Percentiles rank a stretch among this genome's conserved stretches.
Evolutionary conservation across 2,888 invertebrate species (phyloP).

Genomic region (Hyles lineata): DNA sequence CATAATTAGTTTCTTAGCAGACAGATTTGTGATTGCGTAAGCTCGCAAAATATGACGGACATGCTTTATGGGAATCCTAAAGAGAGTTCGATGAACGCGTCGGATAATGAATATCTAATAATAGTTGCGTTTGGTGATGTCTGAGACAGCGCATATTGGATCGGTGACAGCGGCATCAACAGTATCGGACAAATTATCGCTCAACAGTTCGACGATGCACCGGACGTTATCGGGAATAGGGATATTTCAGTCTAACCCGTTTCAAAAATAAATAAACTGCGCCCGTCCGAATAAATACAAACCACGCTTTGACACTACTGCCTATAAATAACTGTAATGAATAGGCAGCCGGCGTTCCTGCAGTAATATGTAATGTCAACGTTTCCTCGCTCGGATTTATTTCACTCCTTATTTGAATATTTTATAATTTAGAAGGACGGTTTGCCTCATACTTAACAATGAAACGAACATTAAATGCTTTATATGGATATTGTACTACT

Average conservation of each 20-base stretch:
- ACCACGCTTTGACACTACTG: slow-evolving; percentile 78
- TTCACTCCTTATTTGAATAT: slow-evolving; percentile 77
- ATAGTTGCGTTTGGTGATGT: slow-evolving; percentile 72
- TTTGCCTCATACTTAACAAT: slow-evolving; percentile 56
- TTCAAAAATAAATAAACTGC: slow-evolving; percentile 80
- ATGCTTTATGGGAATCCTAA: slow-evolving; percentile 39
- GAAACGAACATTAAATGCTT: slow-evolving; percentile 46
- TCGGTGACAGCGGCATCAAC: slow-evolving; percentile 67
- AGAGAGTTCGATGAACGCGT: slow-evolving; percentile 67
- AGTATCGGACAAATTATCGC: slow-evolving; percentile 65
- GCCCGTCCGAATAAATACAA: slow-evolving; percentile 79
- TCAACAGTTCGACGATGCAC: slow-evolving; percentile 66
- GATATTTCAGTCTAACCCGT: slow-evolving; percentile 76
- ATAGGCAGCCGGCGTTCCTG: slow-evolving; percentile 77
- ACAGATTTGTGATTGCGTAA: not conserved
- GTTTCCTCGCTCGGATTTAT: slow-evolving; percentile 77
- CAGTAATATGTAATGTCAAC: slow-evolving; percentile 78
- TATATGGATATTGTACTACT: slow-evolving; percentile 10
- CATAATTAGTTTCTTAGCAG: not conserved
- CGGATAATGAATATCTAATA: slow-evolving; percentile 71
- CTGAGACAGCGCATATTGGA: slow-evolving; percentile 59
- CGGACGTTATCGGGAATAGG: slow-evolving; percentile 69
- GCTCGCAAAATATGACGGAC: not conserved
- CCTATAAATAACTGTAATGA: slow-evolving; percentile 84
- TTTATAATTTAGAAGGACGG: slow-evolving; percentile 73